phyloP scores from a whole-genome alignment of 2,888 invertebrate genomes.

The Drosophila atripex region DNA sequence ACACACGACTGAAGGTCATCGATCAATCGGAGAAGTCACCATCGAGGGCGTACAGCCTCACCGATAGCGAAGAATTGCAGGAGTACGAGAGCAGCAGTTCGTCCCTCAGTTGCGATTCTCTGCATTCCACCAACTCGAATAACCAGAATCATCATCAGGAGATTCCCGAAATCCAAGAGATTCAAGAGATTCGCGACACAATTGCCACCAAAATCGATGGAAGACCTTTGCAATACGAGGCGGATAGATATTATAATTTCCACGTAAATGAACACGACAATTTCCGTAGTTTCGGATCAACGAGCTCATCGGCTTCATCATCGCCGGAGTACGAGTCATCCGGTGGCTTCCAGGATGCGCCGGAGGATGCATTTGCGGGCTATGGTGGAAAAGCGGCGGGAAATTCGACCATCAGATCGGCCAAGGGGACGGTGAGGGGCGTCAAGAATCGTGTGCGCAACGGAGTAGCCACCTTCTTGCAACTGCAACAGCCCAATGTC shows the following conservation, averaged over 20 bases:
- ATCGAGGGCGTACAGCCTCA: conserved; percentile 85
- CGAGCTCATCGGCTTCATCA: conserved; percentile 17
- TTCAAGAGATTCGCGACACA: conserved; percentile 82
- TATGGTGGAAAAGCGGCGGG: conserved; percentile 85
- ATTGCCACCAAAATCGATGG: conserved; percentile 76
- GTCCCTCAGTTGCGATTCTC: conserved; percentile 92
- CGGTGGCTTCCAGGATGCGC: conserved; percentile 1
- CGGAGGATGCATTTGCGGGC: conserved; percentile 90
- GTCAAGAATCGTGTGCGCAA: conserved; percentile 97
- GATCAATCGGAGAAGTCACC: conserved; percentile 12
- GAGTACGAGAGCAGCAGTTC: conserved; percentile 86
- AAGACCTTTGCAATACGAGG: conserved; percentile 85
- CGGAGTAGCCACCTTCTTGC: conserved; percentile 97
- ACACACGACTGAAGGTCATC: conserved; percentile 77
- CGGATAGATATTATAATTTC: conserved; percentile 92
- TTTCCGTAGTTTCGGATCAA: conserved; percentile 68
- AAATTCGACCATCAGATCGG: conserved; percentile 93
- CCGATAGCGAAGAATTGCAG: conserved; percentile 85
- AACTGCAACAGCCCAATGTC: conserved; percentile 89
- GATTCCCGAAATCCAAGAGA: conserved; percentile 88
- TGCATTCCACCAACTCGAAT: conserved; percentile 86
- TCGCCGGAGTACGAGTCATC: conserved; percentile 28
- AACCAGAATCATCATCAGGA: conserved; percentile 83
- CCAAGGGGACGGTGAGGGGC: conserved; percentile 96
- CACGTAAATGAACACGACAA: conserved; percentile 89